Conservation (phyloP, 2,113 vertebrate genomes). For the Lipophrys pholis region DNA sequence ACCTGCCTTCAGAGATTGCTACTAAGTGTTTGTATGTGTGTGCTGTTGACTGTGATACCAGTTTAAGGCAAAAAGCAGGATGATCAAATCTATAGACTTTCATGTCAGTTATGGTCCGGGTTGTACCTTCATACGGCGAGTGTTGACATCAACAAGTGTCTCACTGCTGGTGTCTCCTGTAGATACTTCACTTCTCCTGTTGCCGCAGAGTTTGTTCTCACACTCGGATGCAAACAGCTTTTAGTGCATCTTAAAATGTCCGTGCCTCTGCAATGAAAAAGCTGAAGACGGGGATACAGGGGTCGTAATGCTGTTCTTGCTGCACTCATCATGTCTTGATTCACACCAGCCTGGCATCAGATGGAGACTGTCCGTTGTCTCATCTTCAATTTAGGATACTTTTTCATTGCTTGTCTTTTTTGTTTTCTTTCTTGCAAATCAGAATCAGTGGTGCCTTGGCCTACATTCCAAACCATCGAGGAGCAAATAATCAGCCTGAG, state of each 20-base stretch:
- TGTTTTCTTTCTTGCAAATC: conserved; percentile 48
- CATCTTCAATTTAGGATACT: conserved; percentile 3
- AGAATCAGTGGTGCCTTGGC: conserved; percentile 58
- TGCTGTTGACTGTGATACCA: not conserved
- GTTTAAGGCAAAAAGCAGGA: conserved; percentile 19
- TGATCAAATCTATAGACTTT: not conserved
- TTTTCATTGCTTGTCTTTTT: conserved; percentile 39
- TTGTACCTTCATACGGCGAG: not conserved
- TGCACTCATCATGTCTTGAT: not conserved
- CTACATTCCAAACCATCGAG: conserved; percentile 72
- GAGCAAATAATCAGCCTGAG: conserved; percentile 67
- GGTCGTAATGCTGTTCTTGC: not conserved
- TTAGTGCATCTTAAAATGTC: conserved; percentile 3
- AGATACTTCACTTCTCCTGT: not conserved
- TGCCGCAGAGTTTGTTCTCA: conserved; percentile 10
- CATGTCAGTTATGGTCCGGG: not conserved
- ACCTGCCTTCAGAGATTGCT: conserved; percentile 6
- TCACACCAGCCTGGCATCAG: not conserved
- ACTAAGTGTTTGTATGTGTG: conserved; percentile 6
- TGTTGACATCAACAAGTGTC: conserved; percentile 38
- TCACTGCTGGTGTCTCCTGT: not conserved
- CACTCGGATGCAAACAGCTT: conserved; percentile 16
- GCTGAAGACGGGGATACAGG: not conserved
- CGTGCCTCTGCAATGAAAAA: not conserved
- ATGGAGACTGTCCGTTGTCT: conserved; percentile 1